Evolutionary conservation across 37 sponge, comb jelly and placozoan genomes (phyloP), one percentile per base, ranked within the genome.

Genomic region (Lycopodina hypogea): DNA sequence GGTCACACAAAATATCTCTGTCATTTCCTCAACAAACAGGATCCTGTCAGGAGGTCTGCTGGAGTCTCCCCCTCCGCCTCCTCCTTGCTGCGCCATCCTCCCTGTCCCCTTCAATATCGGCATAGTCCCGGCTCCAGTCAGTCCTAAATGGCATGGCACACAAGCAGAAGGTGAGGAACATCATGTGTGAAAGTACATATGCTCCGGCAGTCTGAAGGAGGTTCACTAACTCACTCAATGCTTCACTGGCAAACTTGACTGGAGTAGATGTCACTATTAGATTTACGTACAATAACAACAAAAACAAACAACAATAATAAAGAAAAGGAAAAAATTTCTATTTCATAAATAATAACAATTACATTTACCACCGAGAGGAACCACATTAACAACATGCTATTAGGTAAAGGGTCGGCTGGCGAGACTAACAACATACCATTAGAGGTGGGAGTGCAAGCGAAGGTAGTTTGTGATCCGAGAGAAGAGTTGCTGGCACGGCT

Each of bases 11-110:
- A 91, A 39, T 26, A 94, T 58, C 12, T 61, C 91, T 0, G 86
- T 93, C 55, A 96, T 35, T 71, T 96, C 92, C 50, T 96, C 94
- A 29, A 94, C 77, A 75, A 96, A 94, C 33, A 81, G 89, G 30
- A 96, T 84, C 14, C 84, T 73, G 39, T 66, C 84, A 0, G 96
- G 96, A 1, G 57, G 84, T 12, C 84, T 68, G 48, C 79, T 68
- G 55, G 28, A 39, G 34, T 80, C 71, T 45, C 48, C 48, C 9
- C 48, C 48, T 52, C 39, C 71, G 4, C 48, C 48, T 45, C 48
- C 48, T 52, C 39, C 52, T 53, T 23, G 32, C 36, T 28, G 17
- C 24, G 21, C 59, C 28, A 53, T 11, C 29, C 63, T 28, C 51
- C 35, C 74, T 2, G 45, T 7, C 28, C 74, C 56, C 71, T 70